These are phyloP conservation scores for Columba janthina DNA, from an alignment of 2,113 vertebrate genomes.

Conservation along the genomic window DNA sequence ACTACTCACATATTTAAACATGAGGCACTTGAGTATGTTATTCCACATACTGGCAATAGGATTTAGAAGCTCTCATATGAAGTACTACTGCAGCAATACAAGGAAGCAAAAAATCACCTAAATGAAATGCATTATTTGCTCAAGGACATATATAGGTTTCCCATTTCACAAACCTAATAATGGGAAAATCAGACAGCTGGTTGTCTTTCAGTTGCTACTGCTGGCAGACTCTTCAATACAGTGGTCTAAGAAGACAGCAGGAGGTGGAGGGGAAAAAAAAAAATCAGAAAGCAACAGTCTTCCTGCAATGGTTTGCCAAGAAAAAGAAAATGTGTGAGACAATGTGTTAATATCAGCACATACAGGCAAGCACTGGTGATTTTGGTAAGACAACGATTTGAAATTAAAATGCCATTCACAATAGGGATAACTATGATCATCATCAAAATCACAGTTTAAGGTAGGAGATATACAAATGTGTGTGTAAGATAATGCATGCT, in stretches of 20 bases:
- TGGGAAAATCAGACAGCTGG: constrained; percentile 8
- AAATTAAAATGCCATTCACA: constrained; percentile 17
- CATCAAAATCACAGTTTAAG: background rate
- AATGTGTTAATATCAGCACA: constrained; percentile 24
- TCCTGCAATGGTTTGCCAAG: constrained; percentile 25
- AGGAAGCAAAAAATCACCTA: background rate
- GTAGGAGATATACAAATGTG: background rate
- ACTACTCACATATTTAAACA: background rate
- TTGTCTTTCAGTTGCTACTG: background rate
- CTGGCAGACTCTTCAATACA: background rate
- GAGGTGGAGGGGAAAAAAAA: background rate
- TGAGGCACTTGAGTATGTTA: background rate
- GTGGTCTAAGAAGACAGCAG: background rate
- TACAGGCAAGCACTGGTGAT: background rate
- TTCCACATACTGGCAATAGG: background rate
- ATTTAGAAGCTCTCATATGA: background rate
- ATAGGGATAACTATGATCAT: background rate
- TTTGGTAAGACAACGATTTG: background rate
- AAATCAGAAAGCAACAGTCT: background rate
- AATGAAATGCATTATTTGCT: background rate
- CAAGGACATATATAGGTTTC: background rate
- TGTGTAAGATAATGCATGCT: background rate
- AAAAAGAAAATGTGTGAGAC: constrained; percentile 49
- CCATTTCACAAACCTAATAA: constrained; percentile 24
- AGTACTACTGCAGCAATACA: background rate